These are phyloP conservation scores for Percopsis transmontana DNA, from an alignment of 2,113 vertebrate species.

Conservation along the genomic window DNA sequence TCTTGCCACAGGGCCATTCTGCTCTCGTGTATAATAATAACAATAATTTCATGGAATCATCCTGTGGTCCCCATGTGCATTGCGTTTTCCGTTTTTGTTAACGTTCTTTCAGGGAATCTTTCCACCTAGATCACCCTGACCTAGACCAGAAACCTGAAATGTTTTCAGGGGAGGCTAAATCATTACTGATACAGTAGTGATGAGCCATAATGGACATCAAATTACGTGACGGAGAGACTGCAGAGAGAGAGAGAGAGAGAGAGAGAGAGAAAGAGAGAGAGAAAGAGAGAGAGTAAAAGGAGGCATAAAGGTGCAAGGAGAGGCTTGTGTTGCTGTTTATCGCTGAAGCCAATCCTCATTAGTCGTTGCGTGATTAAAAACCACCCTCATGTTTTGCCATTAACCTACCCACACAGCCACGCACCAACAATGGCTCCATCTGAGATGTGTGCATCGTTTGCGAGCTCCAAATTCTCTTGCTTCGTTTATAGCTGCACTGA, in stretches of 20 bases:
- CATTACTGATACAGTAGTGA: too few relatives aligned
- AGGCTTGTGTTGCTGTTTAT: conserved; percentile 30
- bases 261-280: neutral
- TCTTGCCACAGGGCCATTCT: too few relatives aligned
- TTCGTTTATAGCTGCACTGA: conserved; percentile 20
- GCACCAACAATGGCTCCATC: conserved; percentile 52
- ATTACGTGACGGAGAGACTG: neutral
- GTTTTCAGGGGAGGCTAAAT: too few relatives aligned
- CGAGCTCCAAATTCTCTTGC: conserved; percentile 24
- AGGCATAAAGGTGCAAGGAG: too few relatives aligned
- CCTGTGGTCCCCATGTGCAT: too few relatives aligned
- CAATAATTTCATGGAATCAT: too few relatives aligned
- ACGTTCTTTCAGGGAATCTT: too few relatives aligned
- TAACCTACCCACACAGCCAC: conserved; percentile 68
- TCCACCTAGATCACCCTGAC: too few relatives aligned
- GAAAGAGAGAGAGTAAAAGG: neutral
- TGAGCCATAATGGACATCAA: too few relatives aligned
- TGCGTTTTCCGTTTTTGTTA: too few relatives aligned
- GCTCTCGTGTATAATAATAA: too few relatives aligned
- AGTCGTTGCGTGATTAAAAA: conserved; percentile 67
- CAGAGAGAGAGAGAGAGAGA: neutral
- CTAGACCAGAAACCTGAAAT: too few relatives aligned
- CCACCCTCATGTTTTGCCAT: conserved; percentile 57
- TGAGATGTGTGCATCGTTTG: conserved; percentile 31
- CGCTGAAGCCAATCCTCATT: conserved; percentile 57